phyloP scores from a whole-genome alignment of 2,797 vertebrate species.

The Craterocephalus amniculus region DNA sequence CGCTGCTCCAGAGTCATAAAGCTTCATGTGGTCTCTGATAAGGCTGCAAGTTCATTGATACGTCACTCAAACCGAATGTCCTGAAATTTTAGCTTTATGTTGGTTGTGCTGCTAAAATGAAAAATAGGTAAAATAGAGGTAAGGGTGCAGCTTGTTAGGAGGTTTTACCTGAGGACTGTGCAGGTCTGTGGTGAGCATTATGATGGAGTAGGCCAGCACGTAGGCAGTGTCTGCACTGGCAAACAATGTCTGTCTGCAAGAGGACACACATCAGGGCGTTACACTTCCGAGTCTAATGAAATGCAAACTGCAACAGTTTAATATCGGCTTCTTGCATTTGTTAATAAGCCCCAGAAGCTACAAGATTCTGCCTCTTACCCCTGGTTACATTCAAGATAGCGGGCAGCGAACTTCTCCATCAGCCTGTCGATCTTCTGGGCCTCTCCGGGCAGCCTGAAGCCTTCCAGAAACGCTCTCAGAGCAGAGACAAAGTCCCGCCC shows the following conservation, averaged over 20 bases:
- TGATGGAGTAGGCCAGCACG: constrained; percentile 98
- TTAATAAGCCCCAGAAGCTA: background rate
- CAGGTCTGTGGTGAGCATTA: constrained; percentile 98
- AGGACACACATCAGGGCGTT: constrained; percentile 3
- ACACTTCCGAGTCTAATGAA: background rate
- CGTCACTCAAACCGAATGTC: too few relatives aligned
- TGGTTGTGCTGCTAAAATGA: too few relatives aligned
- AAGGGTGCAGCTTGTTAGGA: background rate
- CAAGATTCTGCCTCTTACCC: constrained; percentile 83
- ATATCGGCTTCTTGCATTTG: background rate
- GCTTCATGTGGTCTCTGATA: too few relatives aligned
- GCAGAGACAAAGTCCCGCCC: constrained; percentile 98
- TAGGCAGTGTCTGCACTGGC: constrained; percentile 98
- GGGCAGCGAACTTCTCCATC: constrained; percentile 99
- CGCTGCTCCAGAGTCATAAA: too few relatives aligned
- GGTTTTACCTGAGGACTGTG: constrained; percentile 95
- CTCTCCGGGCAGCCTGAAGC: constrained; percentile 96
- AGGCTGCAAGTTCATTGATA: too few relatives aligned
- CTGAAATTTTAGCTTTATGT: too few relatives aligned
- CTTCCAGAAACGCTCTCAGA: constrained; percentile 94
- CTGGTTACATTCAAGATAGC: constrained; percentile 98
- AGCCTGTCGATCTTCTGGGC: constrained; percentile 98
- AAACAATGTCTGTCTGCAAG: constrained; percentile 94
- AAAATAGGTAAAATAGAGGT: background rate
- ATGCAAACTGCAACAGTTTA: background rate